Evolutionary conservation across 2,113 vertebrate species (phyloP), one percentile per base, ranked within the genome.

Genomic region (Rhinolophus sinicus): DNA sequence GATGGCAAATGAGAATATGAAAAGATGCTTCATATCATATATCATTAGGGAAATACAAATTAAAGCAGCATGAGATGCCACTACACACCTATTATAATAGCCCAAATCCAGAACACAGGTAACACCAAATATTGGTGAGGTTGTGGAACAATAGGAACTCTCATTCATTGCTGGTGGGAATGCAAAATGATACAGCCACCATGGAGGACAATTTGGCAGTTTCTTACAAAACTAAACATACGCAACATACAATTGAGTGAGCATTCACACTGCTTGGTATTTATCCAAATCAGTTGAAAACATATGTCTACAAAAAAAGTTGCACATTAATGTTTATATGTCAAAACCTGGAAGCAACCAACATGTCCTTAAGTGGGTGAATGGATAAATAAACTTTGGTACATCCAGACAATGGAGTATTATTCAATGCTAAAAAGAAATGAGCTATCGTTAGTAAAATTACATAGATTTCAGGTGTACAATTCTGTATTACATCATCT

Each of bases 351-450:
- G 33, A 73, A 86, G 24, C 47, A 73, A n/a, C 30, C 8, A 85
- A 50, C 14, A 64, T 70, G 26, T 73, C 33, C 14, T 78, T 90
- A 7, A 56, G 30, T 54, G 76, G 22, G 40, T 62, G n/a, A 89
- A 70, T 67, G 58, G 58, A 76, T 76, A 58, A 69, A 90, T 73
- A 60, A 82, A 88, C 7, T 44, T 11, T 44, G 76, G 21, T 19
- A 94, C 33, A 83, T 76, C 19, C 58, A 75, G 67, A 69, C 30
- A 62, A 64, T 64, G 12, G 16, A 85, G 84, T 78, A 58, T 52
- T 89, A 84, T 69, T 84, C 22, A 83, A 54, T 35, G 26, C 8
- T 77, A 89, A 93, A 92, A 82, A 73, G 4, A 75, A 94, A 75
- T 5, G 21, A 60, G 44, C 44, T 47, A 47, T 47, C n/a, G n/a